Conservation (phyloP, 2,113 vertebrate genomes). For the Motacilla tschutschensis region DNA sequence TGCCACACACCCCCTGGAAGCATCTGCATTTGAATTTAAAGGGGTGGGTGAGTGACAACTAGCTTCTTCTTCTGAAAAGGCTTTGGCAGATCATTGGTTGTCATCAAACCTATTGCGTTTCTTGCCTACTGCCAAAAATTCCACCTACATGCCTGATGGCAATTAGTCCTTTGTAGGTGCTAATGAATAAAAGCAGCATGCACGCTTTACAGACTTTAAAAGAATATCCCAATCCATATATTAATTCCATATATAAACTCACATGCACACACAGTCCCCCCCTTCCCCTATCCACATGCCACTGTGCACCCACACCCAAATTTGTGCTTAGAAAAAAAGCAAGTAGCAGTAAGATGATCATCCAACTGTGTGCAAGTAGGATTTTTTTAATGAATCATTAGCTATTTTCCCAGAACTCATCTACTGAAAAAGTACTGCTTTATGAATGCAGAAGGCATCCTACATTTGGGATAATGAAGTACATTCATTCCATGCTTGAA, state of each 20-base stretch:
- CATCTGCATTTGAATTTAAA: slow-evolving; percentile 82
- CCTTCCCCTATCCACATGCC: slow-evolving; percentile 42
- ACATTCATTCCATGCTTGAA: slow-evolving; percentile 6
- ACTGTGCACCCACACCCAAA: slow-evolving; percentile 23
- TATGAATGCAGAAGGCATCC: slow-evolving; percentile 46
- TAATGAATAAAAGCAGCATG: slow-evolving; percentile 79
- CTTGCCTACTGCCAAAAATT: slow-evolving; percentile 77
- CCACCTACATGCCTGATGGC: slow-evolving; percentile 84
- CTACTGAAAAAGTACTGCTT: slow-evolving; percentile 13
- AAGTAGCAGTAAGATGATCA: slow-evolving; percentile 41
- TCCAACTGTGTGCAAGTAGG: slow-evolving; percentile 30
- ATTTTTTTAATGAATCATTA: slow-evolving; percentile 54
- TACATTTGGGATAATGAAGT: slow-evolving; percentile 10
- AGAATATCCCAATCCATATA: slow-evolving; percentile 68
- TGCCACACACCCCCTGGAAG: slow-evolving; percentile 70
- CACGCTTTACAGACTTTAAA: slow-evolving; percentile 63
- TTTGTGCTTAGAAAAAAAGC: slow-evolving; percentile 31
- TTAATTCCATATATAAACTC: slow-evolving; percentile 65
- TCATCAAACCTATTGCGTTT: slow-evolving; percentile 80
- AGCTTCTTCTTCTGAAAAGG: slow-evolving; percentile 75
- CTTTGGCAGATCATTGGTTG: slow-evolving; percentile 81
- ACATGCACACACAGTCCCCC: slow-evolving; percentile 22
- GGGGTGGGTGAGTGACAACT: slow-evolving; percentile 80
- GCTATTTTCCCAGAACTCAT: slow-evolving; percentile 54
- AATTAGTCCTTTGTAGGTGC: slow-evolving; percentile 80